phyloP scores from a whole-genome alignment of 2,888 invertebrate genomes.

The Tenthredo livida region DNA sequence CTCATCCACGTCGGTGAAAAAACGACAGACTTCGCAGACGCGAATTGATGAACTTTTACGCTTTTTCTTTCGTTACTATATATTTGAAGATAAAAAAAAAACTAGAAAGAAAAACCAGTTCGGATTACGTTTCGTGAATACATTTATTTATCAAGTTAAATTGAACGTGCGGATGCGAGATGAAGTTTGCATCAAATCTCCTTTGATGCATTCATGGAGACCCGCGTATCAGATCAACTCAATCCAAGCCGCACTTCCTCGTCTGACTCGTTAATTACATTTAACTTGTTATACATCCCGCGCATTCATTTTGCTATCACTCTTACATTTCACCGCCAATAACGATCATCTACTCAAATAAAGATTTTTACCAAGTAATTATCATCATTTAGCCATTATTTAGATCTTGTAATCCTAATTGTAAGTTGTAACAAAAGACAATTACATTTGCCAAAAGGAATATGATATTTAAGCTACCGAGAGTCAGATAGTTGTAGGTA shows the following conservation, averaged over 20 bases:
- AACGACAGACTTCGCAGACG: not conserved
- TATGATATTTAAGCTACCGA: not conserved
- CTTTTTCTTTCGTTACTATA: not conserved
- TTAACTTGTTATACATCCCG: conserved; percentile 59
- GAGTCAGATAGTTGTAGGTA: not conserved
- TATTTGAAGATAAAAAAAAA: not conserved
- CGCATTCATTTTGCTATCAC: conserved; percentile 18
- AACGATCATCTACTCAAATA: not conserved
- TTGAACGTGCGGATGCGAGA: conserved; percentile 47
- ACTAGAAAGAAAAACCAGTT: not conserved
- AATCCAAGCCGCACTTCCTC: conserved; percentile 63
- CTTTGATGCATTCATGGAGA: conserved; percentile 52
- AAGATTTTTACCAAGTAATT: conserved; percentile 10
- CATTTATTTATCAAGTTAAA: conserved; percentile 52
- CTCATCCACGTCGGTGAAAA: not conserved
- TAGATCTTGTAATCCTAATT: not conserved
- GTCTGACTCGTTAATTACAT: conserved; percentile 64
- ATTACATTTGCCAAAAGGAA: not conserved
- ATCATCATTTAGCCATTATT: not conserved
- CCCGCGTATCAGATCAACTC: conserved; percentile 59
- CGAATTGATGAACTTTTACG: conserved; percentile 38
- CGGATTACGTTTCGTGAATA: conserved; percentile 38
- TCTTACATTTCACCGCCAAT: conserved; percentile 41
- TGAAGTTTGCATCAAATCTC: conserved; percentile 52
- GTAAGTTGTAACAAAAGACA: not conserved